phyloP scores from a whole-genome alignment of 1,140 invertebrate species.

The Bombus superbus region DNA sequence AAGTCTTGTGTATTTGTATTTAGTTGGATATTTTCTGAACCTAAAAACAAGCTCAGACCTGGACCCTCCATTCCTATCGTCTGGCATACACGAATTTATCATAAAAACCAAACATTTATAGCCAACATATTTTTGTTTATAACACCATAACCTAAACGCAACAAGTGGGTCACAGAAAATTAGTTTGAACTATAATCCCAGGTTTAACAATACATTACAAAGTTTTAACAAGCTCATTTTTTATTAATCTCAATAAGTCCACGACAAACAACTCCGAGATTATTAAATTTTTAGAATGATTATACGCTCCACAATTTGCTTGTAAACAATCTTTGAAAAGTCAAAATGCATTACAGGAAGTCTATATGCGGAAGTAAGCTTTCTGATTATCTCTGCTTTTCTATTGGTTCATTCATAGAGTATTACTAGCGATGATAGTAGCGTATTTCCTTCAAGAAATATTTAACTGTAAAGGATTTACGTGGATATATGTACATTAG shows the following conservation, averaged over 20 bases:
- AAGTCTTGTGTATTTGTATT: constrained; percentile 70
- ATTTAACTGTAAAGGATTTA: constrained; percentile 12
- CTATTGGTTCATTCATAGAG: constrained; percentile 59
- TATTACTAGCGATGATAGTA: constrained; percentile 45
- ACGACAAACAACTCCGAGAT: constrained; percentile 5
- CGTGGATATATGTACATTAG: neutral
- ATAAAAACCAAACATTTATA: constrained; percentile 64
- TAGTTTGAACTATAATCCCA: constrained; percentile 45
- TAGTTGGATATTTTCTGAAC: constrained; percentile 75
- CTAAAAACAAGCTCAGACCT: constrained; percentile 79
- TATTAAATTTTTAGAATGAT: constrained; percentile 35
- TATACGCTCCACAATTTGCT: constrained; percentile 62
- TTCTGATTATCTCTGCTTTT: constrained; percentile 34
- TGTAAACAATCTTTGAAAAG: constrained; percentile 79
- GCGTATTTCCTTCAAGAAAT: constrained; percentile 41
- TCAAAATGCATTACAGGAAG: constrained; percentile 71
- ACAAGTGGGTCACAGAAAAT: constrained; percentile 76
- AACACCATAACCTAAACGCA: constrained; percentile 80
- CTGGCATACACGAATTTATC: constrained; percentile 59
- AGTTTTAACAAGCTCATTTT: constrained; percentile 51
- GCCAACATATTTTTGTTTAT: constrained; percentile 80
- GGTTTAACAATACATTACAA: constrained; percentile 27
- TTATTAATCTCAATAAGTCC: constrained; percentile 25
- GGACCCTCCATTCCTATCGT: constrained; percentile 77
- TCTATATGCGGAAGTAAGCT: constrained; percentile 68